A percentile compares a stretch with the other conserved stretches of the same genome.
Conservation (phyloP, 2,797 vertebrate genomes). For the Decapterus maruadsi region DNA sequence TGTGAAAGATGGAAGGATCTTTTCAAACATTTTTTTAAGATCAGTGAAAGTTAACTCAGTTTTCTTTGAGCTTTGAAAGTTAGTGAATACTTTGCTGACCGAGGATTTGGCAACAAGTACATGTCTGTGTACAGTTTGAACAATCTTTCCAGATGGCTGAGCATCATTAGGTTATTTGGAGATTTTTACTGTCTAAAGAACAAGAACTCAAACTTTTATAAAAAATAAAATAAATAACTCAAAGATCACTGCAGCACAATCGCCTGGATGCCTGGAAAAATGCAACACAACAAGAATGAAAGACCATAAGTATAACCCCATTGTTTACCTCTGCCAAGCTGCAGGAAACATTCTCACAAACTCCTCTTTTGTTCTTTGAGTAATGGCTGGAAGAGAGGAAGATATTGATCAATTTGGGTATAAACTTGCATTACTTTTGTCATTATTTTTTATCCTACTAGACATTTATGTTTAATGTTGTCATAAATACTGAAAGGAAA, state of each 20-base stretch:
- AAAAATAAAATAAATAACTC: no score
- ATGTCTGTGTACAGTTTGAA: not conserved
- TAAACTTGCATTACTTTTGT: no score
- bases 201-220: slow-evolving; percentile 4
- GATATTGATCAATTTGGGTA: no score
- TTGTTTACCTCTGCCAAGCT: no score
- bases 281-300: not conserved
- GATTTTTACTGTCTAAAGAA: slow-evolving; percentile 12
- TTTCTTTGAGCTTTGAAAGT: slow-evolving; percentile 43
- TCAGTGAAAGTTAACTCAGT: slow-evolving; percentile 41
- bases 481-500: no score
- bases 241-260: slow-evolving; percentile 3
- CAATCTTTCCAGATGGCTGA: slow-evolving; percentile 12
- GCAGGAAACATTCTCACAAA: no score
- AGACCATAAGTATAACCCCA: not conserved
- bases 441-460: no score
- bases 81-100: slow-evolving; percentile 16
- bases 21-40: slow-evolving; percentile 42
- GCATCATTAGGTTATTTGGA: not conserved
- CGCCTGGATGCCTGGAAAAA: not conserved
- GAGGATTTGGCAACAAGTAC: slow-evolving; percentile 18
- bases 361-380: no score
- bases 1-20: slow-evolving; percentile 56
- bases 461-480: no score
- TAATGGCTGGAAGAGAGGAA: no score